Base-by-base conservation (phyloP, 2,113 vertebrate genomes). In the Labeo catla region DNA sequence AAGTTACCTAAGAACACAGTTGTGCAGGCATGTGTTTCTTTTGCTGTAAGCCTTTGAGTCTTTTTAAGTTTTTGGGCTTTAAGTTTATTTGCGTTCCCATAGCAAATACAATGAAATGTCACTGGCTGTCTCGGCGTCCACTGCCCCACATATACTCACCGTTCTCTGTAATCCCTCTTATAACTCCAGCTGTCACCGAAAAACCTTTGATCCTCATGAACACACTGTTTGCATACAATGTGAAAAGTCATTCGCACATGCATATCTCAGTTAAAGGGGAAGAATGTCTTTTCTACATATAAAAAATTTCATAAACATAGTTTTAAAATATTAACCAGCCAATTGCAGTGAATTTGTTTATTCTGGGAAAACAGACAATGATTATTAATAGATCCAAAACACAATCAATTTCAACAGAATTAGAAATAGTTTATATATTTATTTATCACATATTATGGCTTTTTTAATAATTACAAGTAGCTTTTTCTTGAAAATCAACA, bases 151-250 rank as follows among this genome's bases (percentile, higher is more conserved):
- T 45, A 86, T 73, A 86, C 87, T 83, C 63, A 43, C 65, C 9
- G 11, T 76, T 83, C n/a, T 76, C 84, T 83, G 23, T 88, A 86
- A 88, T 84, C 76, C 78, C 57, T 80, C 43, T 84, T 57, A 77
- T 78, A 85, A 80, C 83, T 84, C 80, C 88, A 83, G 74, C 87
- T 86, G 76, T 76, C 85, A 86, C 61, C 50, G 66, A 78, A 86
- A 90, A 87, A 66, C 77, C 84, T 72, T 84, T 59, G 2, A 86
- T 80, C 83, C 70, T 76, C 82, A 86, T 86, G 54, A 78, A 88
- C 76, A n/a, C 73, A 78, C 4, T 82, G 61, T 82, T 82, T 82
- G 80, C 63, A 82, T 52, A 66, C 78, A 80, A 63, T 63, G 21
- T 63, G 21, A 47, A 63, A 81, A 66, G 80, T 76, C 8, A 76